Evolutionary conservation across 2,888 invertebrate species (phyloP).

Genomic region (Cyaniris semiargus): DNA sequence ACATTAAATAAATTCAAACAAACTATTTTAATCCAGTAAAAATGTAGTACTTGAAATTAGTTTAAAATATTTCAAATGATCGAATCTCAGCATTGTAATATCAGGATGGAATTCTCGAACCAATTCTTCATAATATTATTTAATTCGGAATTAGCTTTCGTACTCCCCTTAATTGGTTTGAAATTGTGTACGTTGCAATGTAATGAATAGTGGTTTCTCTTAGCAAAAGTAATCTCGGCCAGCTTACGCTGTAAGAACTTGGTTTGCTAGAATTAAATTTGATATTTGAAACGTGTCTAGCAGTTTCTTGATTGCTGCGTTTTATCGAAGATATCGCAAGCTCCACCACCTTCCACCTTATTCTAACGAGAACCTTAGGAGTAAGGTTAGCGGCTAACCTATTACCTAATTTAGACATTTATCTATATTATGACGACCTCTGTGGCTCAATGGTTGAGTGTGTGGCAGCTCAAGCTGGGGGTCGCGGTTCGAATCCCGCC

Average conservation of each 20-base stretch:
- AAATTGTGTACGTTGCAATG: constrained; percentile 19
- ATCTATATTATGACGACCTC: no score
- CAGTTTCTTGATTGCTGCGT: background rate
- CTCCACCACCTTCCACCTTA: background rate
- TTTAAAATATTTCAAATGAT: background rate
- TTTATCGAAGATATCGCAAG: background rate
- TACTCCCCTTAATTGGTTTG: constrained; percentile 5
- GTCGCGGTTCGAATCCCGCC: no score
- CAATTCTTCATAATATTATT: constrained; percentile 12
- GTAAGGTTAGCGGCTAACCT: no score
- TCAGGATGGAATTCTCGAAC: background rate
- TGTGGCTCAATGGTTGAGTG: no score
- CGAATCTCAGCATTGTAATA: background rate
- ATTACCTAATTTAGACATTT: no score
- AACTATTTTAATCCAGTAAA: no score
- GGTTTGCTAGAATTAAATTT: background rate
- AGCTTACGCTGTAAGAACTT: background rate
- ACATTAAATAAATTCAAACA: no score
- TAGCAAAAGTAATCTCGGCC: background rate
- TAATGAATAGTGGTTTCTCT: constrained; percentile 21
- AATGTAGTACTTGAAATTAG: no score
- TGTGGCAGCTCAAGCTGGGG: no score
- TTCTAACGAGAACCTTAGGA: background rate
- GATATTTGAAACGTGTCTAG: background rate
- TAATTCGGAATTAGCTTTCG: background rate